Conservation (phyloP, 2,797 vertebrate species). For the Aeoliscus strigatus region DNA sequence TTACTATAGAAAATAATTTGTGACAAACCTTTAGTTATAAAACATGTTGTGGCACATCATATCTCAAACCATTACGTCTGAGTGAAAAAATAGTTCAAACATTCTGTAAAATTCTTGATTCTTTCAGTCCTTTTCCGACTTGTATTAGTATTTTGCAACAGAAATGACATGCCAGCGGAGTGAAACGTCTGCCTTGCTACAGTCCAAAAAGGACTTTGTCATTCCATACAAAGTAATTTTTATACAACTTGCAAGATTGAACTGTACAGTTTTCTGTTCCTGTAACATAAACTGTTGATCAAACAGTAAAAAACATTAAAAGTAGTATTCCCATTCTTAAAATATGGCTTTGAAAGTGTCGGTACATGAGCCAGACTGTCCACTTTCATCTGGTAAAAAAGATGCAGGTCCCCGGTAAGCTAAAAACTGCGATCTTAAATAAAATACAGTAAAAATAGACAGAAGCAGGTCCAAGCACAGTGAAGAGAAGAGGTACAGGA, state of each 20-base stretch:
- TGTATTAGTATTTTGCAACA: not conserved
- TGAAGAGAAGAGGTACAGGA: conserved; percentile 26
- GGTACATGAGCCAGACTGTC: conserved; percentile 2
- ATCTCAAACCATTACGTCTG: conserved; percentile 11
- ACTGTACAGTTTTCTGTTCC: conserved; percentile 3
- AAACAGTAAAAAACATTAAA: conserved; percentile 6
- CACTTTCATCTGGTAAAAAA: conserved; percentile 9
- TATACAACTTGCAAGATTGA: conserved; percentile 12
- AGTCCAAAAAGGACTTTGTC: not conserved
- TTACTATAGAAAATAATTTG: conserved; percentile 71
- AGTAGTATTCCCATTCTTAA: conserved; percentile 5
- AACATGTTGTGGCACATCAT: conserved; percentile 33
- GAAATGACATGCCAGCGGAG: not conserved
- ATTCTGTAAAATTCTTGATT: conserved; percentile 6
- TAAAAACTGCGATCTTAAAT: conserved; percentile 45
- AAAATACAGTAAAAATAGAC: conserved; percentile 27
- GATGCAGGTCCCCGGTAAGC: conserved; percentile 3
- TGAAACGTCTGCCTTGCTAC: not conserved
- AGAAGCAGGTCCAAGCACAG: conserved; percentile 34
- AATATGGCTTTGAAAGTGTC: conserved; percentile 10
- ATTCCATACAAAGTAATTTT: conserved; percentile 3
- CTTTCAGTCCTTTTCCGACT: conserved; percentile 8
- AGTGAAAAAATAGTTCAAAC: not conserved
- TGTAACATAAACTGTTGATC: conserved; percentile 6
- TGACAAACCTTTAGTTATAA: conserved; percentile 38